Evolutionary conservation across 1,140 invertebrate species (phyloP), one percentile per base, ranked within the genome.

Genomic region (Dolichoris vasculosae): DNA sequence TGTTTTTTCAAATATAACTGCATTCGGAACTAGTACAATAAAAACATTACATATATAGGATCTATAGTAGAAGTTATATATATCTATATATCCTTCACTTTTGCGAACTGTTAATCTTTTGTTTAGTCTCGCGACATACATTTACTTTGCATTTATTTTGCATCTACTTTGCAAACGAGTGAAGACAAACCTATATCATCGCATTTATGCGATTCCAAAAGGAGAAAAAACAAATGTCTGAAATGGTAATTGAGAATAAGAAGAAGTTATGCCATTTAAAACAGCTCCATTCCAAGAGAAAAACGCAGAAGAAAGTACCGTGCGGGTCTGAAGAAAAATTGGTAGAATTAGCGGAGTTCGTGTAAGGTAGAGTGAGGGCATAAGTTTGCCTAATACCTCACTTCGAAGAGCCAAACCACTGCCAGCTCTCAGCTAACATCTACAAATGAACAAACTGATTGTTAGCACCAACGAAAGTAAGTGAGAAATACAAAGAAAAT

Each of bases 401-500:
- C 64, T 82, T 55, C 17, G 35, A 64, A 46, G 23, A 8, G 20
- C 43, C 26, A 82, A 82, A 82, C 67, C 80, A 32, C 67, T 69
- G 43, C 64, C 43, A 75, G 69, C 69, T 83, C 17, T n/a, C 38
- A n/a, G 46, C 63, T 75, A 83, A 75, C 51, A 35, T 55, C 35
- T 40, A 55, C 81, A 75, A 83, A 83, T 83, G 80, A 82, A 82
- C 48, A 82, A 73, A 82, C 80, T 82, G 80, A 82, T 82, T 82
- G 69, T 77, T 75, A 63, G 32, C 63, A 46, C 69, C 32, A 51
- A 11, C 30, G 43, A 40, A 26, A n/a, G 30, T 35, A 40, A 55
- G 26, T n/a, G n/a, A n/a, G n/a, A n/a, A n/a, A n/a, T n/a, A 59
- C 13, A 20, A 23, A 59, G 11, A 13, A 23, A 40, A 13, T 43